Evolutionary conservation across 2,797 vertebrate genomes (phyloP).

Genomic region (Acanthurus leucopareius): DNA sequence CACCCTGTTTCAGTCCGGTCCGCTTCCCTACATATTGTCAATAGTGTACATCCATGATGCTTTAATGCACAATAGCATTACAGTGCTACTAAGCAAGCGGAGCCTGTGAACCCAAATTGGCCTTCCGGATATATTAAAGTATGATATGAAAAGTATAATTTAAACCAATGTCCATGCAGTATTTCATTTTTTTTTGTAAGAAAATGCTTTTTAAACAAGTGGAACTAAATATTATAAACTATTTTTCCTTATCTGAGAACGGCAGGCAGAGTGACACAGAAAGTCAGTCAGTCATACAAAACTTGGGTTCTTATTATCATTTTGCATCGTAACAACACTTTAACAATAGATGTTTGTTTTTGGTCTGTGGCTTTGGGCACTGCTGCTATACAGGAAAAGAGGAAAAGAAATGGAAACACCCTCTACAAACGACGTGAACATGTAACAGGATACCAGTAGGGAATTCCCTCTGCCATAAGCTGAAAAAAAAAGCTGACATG

Average conservation of each 20-base stretch:
- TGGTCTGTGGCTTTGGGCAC: neutral
- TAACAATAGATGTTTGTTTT: too few species aligned
- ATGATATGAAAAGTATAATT: too few species aligned
- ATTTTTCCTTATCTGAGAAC: too few species aligned
- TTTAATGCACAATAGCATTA: conserved; percentile 43
- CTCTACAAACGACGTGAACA: conserved; percentile 30
- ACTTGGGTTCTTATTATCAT: too few species aligned
- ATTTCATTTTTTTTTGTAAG: too few species aligned
- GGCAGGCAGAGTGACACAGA: too few species aligned
- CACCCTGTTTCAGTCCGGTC: conserved; percentile 29
- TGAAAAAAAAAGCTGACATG: conserved; percentile 32
- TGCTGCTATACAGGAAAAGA: neutral
- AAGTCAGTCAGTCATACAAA: too few species aligned
- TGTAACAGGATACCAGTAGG: conserved; percentile 28
- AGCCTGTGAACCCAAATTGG: neutral
- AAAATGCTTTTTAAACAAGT: too few species aligned
- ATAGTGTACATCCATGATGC: conserved; percentile 13
- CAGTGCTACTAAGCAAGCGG: neutral
- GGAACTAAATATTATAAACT: too few species aligned
- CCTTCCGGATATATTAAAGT: too few species aligned
- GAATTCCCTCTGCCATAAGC: conserved; percentile 4
- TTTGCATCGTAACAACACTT: too few species aligned
- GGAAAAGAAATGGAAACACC: conserved; percentile 29
- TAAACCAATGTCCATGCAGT: too few species aligned
- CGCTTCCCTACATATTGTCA: conserved; percentile 35